These are phyloP conservation scores for Drosophila heteroneura DNA, from an alignment of 2,888 invertebrate genomes.

Conservation along the genomic window DNA sequence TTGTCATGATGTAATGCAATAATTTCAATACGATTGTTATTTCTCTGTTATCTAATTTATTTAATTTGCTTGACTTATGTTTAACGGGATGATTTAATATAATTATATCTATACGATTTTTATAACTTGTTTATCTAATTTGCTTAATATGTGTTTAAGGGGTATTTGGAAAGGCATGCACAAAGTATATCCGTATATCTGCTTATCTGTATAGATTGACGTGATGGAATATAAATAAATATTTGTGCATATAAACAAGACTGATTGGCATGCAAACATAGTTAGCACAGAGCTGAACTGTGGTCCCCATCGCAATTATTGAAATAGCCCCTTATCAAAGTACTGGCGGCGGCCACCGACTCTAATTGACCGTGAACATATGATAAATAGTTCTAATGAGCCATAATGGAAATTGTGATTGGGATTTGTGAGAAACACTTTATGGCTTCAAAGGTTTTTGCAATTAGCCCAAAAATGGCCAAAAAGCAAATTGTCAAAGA, in stretches of 20 bases:
- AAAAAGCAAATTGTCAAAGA: conserved; percentile 71
- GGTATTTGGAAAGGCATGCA: neutral
- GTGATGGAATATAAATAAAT: conserved; percentile 17
- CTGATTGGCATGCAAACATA: conserved; percentile 66
- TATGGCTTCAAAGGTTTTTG: conserved; percentile 38
- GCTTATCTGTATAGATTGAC: neutral
- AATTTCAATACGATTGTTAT: neutral
- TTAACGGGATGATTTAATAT: too few species aligned
- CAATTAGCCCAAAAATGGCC: conserved; percentile 71
- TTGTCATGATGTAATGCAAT: neutral
- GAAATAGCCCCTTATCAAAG: conserved; percentile 21
- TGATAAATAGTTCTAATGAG: conserved; percentile 48
- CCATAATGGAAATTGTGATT: conserved; percentile 31
- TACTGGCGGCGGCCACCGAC: conserved; percentile 12
- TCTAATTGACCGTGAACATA: conserved; percentile 63
- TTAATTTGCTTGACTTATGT: neutral
- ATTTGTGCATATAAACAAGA: conserved; percentile 18
- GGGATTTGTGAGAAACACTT: conserved; percentile 52
- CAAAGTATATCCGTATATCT: neutral
- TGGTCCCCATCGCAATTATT: conserved; percentile 19
- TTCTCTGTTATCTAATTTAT: neutral
- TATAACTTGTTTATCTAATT: neutral
- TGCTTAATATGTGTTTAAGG: neutral
- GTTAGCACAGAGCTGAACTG: conserved; percentile 15
- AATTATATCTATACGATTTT: too few species aligned